phyloP scores from a whole-genome alignment of 2,797 vertebrate genomes.

The Sebastolobus altivelis region DNA sequence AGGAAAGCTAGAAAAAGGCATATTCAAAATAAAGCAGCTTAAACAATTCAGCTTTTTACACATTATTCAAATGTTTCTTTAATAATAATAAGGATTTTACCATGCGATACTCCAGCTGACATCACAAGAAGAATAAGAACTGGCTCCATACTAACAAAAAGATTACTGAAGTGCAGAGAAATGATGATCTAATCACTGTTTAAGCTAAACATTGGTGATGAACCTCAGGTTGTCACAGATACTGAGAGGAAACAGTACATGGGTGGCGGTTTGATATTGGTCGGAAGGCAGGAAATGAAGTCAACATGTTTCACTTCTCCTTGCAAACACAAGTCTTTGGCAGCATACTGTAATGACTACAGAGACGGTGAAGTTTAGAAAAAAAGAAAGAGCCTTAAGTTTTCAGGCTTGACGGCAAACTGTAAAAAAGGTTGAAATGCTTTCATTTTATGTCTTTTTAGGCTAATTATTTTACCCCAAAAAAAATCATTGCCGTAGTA shows the following conservation, averaged over 20 bases:
- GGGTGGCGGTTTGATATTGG: background rate
- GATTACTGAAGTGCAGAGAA: background rate
- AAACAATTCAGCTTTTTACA: background rate
- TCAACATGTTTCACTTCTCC: slow-evolving; percentile 36
- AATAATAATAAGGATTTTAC: slow-evolving; percentile 50
- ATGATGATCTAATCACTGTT: background rate
- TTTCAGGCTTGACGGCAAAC: background rate
- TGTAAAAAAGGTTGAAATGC: background rate
- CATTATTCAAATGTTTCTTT: background rate
- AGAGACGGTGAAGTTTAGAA: background rate
- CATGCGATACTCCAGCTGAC: slow-evolving; percentile 41
- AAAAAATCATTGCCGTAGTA: no score
- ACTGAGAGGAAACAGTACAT: slow-evolving; percentile 22
- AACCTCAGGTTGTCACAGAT: background rate
- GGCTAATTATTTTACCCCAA: no score
- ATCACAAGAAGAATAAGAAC: slow-evolving; percentile 49
- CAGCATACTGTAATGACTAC: background rate
- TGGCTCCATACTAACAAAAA: slow-evolving; percentile 40
- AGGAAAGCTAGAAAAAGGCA: slow-evolving; percentile 8
- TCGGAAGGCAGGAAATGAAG: slow-evolving; percentile 45
- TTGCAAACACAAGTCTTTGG: background rate
- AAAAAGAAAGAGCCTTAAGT: background rate
- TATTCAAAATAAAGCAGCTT: background rate
- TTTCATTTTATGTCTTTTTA: background rate
- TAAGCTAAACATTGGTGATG: background rate